Base-by-base conservation (phyloP, 2,888 invertebrate species). In the Phortica okadai region DNA sequence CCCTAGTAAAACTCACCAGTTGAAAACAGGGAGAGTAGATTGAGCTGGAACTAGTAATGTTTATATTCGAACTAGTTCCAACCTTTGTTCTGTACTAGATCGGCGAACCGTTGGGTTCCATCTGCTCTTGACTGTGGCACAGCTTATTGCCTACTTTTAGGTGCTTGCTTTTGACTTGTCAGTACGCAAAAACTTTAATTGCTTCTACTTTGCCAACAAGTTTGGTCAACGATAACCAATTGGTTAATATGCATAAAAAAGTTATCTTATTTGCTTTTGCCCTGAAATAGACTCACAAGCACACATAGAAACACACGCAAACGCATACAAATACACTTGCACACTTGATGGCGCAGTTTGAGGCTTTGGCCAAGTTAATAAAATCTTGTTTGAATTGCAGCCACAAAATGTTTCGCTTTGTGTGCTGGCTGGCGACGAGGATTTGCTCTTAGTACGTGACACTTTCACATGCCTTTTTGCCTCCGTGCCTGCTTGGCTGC, bases 341-440 rank as follows among this genome's bases (percentile, higher is more conserved):
- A 56, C 56, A 56, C 14, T 56, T 56, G 16, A 56, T 16, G 56
- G 14, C n/a, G 56, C 56, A 16, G 56, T 56, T 56, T 16, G 56
- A 56, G 16, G 56, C 56, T 66, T 66, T 69, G 69, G 14, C 67
- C 41, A 16, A 69, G 21, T 69, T 41, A 44, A 69, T 69, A 45
- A 50, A 69, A 16, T 69, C 66, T 66, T 66, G 16, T 44, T 50
- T 16, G 69, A 33, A 69, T 66, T 66, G 42, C 66, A 14, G 16
- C 41, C 42, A 14, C 41, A 44, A 66, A 66, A 42, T 42, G 66
- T 42, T 44, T 59, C 11, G 33, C 41, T 50, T 8, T 45, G 33
- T 33, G 33, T 64, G 64, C 33, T 10, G 11, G n/a, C 45, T 21
- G 69, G 10, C 14, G n/a, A 33, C 41, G 33, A 41, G 66, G 41